These are phyloP conservation scores for Danio albolineatus DNA, from an alignment of 2,797 vertebrate species.

Conservation along the genomic window DNA sequence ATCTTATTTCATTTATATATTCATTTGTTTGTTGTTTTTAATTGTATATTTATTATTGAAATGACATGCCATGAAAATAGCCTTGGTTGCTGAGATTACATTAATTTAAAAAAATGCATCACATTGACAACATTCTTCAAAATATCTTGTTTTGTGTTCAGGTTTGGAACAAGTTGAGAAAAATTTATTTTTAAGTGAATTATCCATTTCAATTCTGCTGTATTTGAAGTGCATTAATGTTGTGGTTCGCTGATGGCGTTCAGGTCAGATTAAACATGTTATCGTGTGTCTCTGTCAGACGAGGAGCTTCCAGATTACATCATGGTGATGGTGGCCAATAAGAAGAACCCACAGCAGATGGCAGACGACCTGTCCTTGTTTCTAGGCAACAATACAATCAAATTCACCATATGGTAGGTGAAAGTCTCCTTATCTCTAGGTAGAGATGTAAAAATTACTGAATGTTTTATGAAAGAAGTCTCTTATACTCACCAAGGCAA, in stretches of 20 bases:
- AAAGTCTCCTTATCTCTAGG: not conserved
- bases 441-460: not conserved
- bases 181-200: too few relatives aligned
- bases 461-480: not conserved
- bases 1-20: too few relatives aligned
- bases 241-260: not conserved
- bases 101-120: too few relatives aligned
- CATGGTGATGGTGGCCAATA: slow-evolving; percentile 99
- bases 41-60: too few relatives aligned
- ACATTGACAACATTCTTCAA: too few relatives aligned
- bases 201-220: too few relatives aligned
- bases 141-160: too few relatives aligned
- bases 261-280: not conserved
- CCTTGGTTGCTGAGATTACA: too few relatives aligned
- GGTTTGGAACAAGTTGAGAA: too few relatives aligned
- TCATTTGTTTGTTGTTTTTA: too few relatives aligned
- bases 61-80: too few relatives aligned
- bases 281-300: slow-evolving; percentile 74
- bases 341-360: slow-evolving; percentile 98
- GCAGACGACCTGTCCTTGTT: slow-evolving; percentile 96
- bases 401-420: slow-evolving; percentile 94
- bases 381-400: slow-evolving; percentile 94
- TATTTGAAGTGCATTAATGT: not conserved
- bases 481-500: not conserved
- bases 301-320: slow-evolving; percentile 99